Evolutionary conservation across 2,113 vertebrate species (phyloP).

Genomic region (Podarcis muralis): DNA sequence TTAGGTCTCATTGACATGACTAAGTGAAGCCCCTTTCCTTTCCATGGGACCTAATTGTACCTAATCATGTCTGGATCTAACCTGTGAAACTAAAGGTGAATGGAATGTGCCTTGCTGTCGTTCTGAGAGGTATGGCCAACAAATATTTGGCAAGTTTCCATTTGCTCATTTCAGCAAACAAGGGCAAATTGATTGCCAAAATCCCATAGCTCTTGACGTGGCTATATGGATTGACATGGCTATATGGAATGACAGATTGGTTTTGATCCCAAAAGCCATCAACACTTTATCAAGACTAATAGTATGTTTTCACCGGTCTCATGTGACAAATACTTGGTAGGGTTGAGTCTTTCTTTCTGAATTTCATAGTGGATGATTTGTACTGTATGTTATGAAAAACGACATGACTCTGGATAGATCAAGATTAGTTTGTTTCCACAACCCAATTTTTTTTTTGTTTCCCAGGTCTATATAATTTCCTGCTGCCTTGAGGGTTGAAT

Average conservation of each 20-base stretch:
- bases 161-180: slow-evolving; percentile 2
- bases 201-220: background rate
- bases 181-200: background rate
- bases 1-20: no score
- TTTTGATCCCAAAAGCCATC: slow-evolving; percentile 38
- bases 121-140: background rate
- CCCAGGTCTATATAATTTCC: slow-evolving; percentile 57
- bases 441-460: background rate
- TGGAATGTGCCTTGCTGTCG: slow-evolving; percentile 4
- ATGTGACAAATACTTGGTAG: slow-evolving; percentile 35
- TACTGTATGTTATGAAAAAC: slow-evolving; percentile 50
- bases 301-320: slow-evolving; percentile 44
- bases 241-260: slow-evolving; percentile 36
- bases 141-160: slow-evolving; percentile 3
- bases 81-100: background rate
- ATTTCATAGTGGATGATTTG: slow-evolving; percentile 49
- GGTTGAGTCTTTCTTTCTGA: slow-evolving; percentile 28
- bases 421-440: slow-evolving; percentile 42
- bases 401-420: slow-evolving; percentile 32
- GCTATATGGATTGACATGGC: background rate
- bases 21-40: background rate
- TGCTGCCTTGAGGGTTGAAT: slow-evolving; percentile 37
- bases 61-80: background rate
- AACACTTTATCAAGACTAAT: slow-evolving; percentile 43
- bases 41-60: no score